A percentile compares a stretch with the other conserved stretches of the same genome.
Conservation (phyloP, 2,888 invertebrate genomes). For the Hirudinaria manillensis region DNA sequence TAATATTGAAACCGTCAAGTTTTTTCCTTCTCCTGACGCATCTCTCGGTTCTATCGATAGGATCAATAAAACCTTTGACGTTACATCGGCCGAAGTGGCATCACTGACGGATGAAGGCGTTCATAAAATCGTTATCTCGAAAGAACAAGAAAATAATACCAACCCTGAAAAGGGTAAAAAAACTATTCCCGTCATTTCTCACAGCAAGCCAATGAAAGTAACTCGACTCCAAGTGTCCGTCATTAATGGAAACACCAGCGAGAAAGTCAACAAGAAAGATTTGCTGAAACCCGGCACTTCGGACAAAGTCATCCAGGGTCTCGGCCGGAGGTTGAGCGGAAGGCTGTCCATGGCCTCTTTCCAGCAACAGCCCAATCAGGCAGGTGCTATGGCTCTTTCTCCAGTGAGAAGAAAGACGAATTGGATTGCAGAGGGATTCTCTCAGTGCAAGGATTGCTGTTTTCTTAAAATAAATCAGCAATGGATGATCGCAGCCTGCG, state of each 20-base stretch:
- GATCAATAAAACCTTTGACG: background rate
- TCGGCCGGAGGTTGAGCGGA: constrained; percentile 26
- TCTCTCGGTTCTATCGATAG: background rate
- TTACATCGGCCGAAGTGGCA: background rate
- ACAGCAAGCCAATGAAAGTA: background rate
- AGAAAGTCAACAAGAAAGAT: constrained; percentile 14
- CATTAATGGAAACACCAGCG: constrained; percentile 8
- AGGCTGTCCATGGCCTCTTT: background rate
- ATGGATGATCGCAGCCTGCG: constrained; percentile 28
- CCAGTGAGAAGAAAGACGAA: constrained; percentile 19
- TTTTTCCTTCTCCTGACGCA: background rate
- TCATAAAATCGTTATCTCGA: background rate
- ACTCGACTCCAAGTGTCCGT: background rate
- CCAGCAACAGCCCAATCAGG: background rate
- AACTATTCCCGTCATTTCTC: background rate
- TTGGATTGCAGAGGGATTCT: constrained; percentile 27
- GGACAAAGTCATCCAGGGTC: constrained; percentile 17
- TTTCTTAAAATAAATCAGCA: background rate
- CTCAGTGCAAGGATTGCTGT: constrained; percentile 28
- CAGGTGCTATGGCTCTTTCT: background rate
- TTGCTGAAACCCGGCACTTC: background rate
- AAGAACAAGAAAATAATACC: background rate
- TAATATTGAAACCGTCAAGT: background rate
- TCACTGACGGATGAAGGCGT: background rate
- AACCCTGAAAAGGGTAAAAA: background rate